A percentile compares a stretch with the other conserved stretches of the same genome.
Conservation (phyloP, 2,797 vertebrate genomes). For the Myotis findleyi region DNA sequence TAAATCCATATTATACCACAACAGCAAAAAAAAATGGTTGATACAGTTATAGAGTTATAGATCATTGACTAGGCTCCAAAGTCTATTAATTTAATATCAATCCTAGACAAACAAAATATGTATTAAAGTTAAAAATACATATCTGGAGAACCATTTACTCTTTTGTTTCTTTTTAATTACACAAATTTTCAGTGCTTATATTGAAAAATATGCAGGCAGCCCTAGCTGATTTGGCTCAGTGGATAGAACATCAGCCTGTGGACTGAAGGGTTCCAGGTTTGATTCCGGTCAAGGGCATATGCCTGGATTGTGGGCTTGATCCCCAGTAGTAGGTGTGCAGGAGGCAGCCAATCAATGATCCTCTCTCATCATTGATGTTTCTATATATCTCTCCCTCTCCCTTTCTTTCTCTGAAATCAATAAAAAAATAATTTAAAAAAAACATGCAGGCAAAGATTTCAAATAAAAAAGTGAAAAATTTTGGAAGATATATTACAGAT, state of each 20-base stretch:
- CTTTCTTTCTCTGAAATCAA: too few relatives aligned
- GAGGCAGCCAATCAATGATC: too few relatives aligned
- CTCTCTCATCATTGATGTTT: too few relatives aligned
- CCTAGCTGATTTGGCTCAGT: too few relatives aligned
- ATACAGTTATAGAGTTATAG: background rate
- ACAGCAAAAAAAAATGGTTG: background rate
- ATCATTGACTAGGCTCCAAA: background rate
- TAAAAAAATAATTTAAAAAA: background rate
- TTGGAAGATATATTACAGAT: background rate
- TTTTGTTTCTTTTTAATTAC: slow-evolving; percentile 50
- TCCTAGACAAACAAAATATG: background rate
- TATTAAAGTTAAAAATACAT: background rate
- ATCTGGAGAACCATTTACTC: slow-evolving; percentile 32
- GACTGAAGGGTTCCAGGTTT: too few relatives aligned
- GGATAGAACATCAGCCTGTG: too few relatives aligned
- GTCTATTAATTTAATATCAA: slow-evolving; percentile 11
- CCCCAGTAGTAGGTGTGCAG: too few relatives aligned
- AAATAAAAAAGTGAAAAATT: slow-evolving; percentile 54
- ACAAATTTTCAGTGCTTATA: background rate
- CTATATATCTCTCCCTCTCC: too few relatives aligned
- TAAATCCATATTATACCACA: background rate
- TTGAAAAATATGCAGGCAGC: slow-evolving; percentile 13
- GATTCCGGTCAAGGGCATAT: too few relatives aligned
- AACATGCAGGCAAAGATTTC: background rate
- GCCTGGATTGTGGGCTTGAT: too few relatives aligned